Base-by-base conservation (phyloP, 2,113 vertebrate species). In the Galeopterus variegatus region DNA sequence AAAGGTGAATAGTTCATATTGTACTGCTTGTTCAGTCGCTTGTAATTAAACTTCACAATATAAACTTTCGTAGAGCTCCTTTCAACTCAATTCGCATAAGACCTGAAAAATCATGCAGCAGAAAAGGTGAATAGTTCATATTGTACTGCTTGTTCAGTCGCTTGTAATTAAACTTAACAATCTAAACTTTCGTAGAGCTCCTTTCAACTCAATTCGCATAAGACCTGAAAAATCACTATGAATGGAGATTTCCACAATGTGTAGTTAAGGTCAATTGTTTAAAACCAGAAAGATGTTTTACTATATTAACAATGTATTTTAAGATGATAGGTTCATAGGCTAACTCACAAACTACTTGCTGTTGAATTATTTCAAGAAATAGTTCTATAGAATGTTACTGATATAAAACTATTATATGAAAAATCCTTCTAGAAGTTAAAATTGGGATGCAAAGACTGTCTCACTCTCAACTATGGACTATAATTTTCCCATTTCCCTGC, bases 91-190 rank as follows among this genome's bases (percentile, higher is more conserved):
- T 90, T 96, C 69, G n/a, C 41, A 0, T 6, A 77, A 70, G 67
- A 21, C 62, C 76, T 96, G 86, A 95, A 98, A n/a, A n/a, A n/a
- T n/a, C n/a, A n/a, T 98, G 94, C 95, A 98, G 94, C 97, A 90
- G 97, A 95, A 88, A 97, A 98, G 98, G 98, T 98, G 98, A 99
- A 98, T 65, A 98, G 98, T 98, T 98, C 98, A 98, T 84, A 94
- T 48, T 96, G 89, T 88, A 96, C 96, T 98, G 94, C 84, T 69
- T 96, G 85, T 98, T 88, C 84, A 88, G 91, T 98, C 93, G 80
- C 82, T 98, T 64, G 83, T 98, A 98, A 98, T 98, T 98, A 98
- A 96, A 93, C 72, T 72, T 87, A 67, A 95, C 91, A 95, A 97
- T 97, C 92, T 41, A 97, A 95, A 97, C 97, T 96, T 94, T 95